Conservation (phyloP, 2,113 vertebrate genomes). For the Tyrannus savana region DNA sequence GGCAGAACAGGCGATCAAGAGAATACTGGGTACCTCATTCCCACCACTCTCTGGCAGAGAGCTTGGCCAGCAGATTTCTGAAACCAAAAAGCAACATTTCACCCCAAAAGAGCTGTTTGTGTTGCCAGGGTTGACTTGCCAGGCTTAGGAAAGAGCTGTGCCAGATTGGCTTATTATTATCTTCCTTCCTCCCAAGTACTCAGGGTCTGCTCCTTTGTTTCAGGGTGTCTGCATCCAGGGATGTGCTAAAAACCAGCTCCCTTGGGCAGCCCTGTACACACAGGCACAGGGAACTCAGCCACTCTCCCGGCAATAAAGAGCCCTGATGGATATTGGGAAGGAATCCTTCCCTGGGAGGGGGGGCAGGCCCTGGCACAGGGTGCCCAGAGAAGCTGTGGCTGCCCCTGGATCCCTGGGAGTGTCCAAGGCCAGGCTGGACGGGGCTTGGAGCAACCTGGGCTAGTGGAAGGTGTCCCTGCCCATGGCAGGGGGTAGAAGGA, state of each 20-base stretch:
- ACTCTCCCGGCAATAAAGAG: neutral
- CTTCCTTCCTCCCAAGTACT: neutral
- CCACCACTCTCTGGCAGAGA: neutral
- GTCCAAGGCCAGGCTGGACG: too few species aligned
- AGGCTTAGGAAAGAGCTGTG: neutral
- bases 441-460: neutral
- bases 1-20: neutral
- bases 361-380: too few species aligned
- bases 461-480: neutral
- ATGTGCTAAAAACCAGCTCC: neutral
- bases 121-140: neutral
- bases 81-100: neutral
- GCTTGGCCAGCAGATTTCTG: neutral
- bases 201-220: neutral
- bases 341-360: neutral
- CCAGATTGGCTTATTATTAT: neutral
- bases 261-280: neutral
- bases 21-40: neutral
- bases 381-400: too few species aligned
- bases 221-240: neutral
- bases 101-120: neutral
- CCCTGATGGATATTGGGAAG: neutral
- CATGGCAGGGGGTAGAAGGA: rapidly evolving
- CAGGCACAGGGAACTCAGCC: neutral
- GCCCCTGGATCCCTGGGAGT: too few species aligned